Base-by-base conservation (phyloP, 2,113 vertebrate genomes). In the Bujurquina vittata region DNA sequence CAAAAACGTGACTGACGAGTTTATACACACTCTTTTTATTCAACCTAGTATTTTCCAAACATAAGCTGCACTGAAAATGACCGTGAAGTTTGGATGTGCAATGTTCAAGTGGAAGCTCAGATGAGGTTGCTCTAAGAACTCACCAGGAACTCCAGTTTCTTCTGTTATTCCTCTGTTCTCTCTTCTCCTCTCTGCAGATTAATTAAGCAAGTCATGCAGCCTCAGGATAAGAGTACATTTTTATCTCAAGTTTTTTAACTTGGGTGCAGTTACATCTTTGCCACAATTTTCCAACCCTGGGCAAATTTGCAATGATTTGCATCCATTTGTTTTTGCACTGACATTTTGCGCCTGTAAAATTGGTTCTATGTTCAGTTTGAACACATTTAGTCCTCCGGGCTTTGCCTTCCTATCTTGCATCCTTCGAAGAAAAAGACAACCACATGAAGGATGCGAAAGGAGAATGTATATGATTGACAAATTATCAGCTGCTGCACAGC, bases 161-260 rank as follows among this genome's bases (percentile, higher is more conserved):
- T 20, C 12, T 61, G 0, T 35, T 62, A 54, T 22, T 10, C 22
- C 57, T 67, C 35, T 15, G 3, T 43, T 63, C 22, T 67, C 7
- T 60, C 12, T 83, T 35, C n/a, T 69, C 14, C n/a, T 80, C 49
- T 75, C 15, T 7, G 61, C n/a, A 35, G 18, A 72, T 77, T 55
- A 58, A 75, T 80, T 17, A 79, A 65, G 2, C 58, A 10, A 56
- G 61, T 35, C 56, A 57, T 49, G 4, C 33, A 49, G 37, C 58
- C 40, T 58, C 4, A 2, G 49, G 26, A 81, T 31, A 14, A 35
- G 1, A 1, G 3, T 26, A 46, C 18, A 8, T 23, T 60, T 72
- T 49, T 2, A 63, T 58, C 22, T 75, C 6, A 63, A 54, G 5
- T 37, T 40, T 37, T 37, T 35, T 31, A 37, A 52, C 72, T 46